Evolutionary conservation across 2,113 vertebrate genomes (phyloP).

Genomic region (Cichladusa arquata): DNA sequence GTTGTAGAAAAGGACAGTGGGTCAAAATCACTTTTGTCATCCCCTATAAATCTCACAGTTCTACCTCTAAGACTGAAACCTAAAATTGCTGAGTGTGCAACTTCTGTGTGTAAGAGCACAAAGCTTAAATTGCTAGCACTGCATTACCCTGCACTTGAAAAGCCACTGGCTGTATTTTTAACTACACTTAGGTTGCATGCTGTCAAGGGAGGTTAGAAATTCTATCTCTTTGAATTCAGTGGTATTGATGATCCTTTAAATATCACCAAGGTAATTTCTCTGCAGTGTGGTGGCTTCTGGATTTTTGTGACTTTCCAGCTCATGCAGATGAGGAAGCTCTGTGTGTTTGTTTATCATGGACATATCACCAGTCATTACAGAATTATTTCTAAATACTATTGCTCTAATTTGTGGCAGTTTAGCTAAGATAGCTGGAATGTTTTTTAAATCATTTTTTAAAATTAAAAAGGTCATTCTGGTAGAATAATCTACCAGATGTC

Average conservation of each 20-base stretch:
- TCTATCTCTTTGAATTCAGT: slow-evolving; percentile 9
- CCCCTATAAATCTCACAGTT: slow-evolving; percentile 30
- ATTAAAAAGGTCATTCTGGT: not conserved
- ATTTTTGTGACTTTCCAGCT: not conserved
- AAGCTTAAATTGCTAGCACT: slow-evolving; percentile 21
- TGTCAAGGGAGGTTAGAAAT: slow-evolving; percentile 36
- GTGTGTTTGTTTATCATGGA: rapidly evolving
- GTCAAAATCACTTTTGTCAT: slow-evolving; percentile 28
- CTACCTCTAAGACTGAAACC: not conserved
- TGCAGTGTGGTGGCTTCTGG: not conserved
- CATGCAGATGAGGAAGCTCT: rapidly evolving
- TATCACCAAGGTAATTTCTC: not conserved
- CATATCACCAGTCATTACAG: not conserved
- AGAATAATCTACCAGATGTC: not conserved
- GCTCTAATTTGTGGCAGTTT: not conserved
- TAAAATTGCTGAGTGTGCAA: slow-evolving; percentile 29
- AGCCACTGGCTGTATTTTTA: slow-evolving; percentile 53
- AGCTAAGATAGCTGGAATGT: not conserved
- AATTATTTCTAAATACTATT: not conserved
- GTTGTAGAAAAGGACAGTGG: not conserved
- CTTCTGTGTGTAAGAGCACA: not conserved
- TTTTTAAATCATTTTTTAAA: not conserved
- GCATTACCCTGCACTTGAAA: slow-evolving; percentile 23
- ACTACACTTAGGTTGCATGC: slow-evolving; percentile 25
- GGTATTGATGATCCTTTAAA: slow-evolving; percentile 15